Conservation (phyloP, 2,888 invertebrate genomes). For the Xylocampa areola region DNA sequence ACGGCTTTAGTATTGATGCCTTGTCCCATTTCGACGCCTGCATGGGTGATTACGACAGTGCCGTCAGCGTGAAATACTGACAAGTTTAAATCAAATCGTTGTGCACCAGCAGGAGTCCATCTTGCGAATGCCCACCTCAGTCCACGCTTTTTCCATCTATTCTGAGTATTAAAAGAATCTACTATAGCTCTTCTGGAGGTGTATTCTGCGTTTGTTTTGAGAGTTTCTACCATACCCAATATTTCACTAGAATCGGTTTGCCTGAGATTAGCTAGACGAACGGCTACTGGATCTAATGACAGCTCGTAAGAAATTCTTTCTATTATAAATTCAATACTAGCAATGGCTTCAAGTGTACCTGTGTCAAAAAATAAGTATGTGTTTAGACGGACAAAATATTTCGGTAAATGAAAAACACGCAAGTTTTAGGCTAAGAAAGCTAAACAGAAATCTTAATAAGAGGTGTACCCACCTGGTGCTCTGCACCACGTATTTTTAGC, state of each 20-base stretch:
- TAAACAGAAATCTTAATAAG: background rate
- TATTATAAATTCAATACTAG: slow-evolving; percentile 90
- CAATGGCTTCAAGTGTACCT: slow-evolving; percentile 88
- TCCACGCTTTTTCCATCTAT: slow-evolving; percentile 93
- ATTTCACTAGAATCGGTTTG: slow-evolving; percentile 62
- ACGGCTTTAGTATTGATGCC: slow-evolving; percentile 92
- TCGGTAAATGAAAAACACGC: background rate
- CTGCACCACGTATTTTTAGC: slow-evolving; percentile 72
- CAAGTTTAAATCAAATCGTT: slow-evolving; percentile 43
- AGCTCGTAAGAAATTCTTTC: slow-evolving; percentile 89
- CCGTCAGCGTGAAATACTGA: slow-evolving; percentile 83
- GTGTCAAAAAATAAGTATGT: slow-evolving; percentile 2
- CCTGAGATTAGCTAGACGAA: slow-evolving; percentile 88
- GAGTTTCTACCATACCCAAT: slow-evolving; percentile 83
- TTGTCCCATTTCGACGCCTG: slow-evolving; percentile 93
- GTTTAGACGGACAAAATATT: too few relatives aligned
- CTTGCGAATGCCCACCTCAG: slow-evolving; percentile 90
- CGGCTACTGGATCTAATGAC: slow-evolving; percentile 88
- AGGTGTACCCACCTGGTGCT: slow-evolving; percentile 67
- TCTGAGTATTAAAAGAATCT: slow-evolving; percentile 88
- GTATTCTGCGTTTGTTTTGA: slow-evolving; percentile 80
- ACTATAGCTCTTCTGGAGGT: slow-evolving; percentile 81
- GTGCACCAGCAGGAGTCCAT: slow-evolving; percentile 80
- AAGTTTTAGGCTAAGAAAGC: background rate
- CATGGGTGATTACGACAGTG: slow-evolving; percentile 91